These are phyloP conservation scores for Hydrozoanthus tunicans DNA, from an alignment of 64 coral and sea anemone genomes.

Conservation along the genomic window DNA sequence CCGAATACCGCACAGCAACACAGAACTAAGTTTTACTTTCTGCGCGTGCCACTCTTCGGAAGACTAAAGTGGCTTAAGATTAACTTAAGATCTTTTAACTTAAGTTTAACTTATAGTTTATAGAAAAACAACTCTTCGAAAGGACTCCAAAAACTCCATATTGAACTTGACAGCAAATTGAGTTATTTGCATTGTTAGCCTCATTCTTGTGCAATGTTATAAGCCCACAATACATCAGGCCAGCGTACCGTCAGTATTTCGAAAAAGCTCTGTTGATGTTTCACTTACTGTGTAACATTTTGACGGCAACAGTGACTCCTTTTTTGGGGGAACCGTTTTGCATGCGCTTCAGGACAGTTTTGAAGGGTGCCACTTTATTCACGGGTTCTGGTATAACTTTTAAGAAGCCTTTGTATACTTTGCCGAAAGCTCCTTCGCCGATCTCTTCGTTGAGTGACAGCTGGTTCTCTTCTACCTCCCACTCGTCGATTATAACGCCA, in stretches of 20 bases:
- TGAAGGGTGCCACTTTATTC: constrained; percentile 28
- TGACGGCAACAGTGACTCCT: constrained; percentile 35
- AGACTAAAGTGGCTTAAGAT: too few species aligned
- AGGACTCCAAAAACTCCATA: too few species aligned
- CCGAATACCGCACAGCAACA: too few species aligned
- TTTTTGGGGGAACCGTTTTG: neutral
- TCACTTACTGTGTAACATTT: constrained; percentile 46
- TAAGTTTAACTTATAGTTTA: too few species aligned
- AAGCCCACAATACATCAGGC: too few species aligned
- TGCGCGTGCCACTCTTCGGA: too few species aligned
- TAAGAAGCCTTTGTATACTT: constrained; percentile 38
- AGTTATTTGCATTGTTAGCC: too few species aligned
- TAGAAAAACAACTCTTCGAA: too few species aligned
- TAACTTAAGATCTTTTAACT: too few species aligned
- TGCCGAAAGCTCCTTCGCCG: constrained; percentile 45
- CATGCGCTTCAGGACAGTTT: constrained; percentile 1
- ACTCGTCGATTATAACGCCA: constrained; percentile 41
- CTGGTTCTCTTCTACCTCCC: constrained; percentile 26
- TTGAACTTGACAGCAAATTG: too few species aligned
- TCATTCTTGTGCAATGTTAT: too few species aligned
- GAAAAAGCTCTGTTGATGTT: neutral
- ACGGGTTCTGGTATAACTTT: constrained; percentile 18
- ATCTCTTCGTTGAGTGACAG: constrained; percentile 23
- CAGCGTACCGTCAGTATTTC: neutral
- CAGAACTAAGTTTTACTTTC: too few species aligned